Base-by-base conservation (phyloP, 2,797 vertebrate genomes). In the Fistularia tabacaria region DNA sequence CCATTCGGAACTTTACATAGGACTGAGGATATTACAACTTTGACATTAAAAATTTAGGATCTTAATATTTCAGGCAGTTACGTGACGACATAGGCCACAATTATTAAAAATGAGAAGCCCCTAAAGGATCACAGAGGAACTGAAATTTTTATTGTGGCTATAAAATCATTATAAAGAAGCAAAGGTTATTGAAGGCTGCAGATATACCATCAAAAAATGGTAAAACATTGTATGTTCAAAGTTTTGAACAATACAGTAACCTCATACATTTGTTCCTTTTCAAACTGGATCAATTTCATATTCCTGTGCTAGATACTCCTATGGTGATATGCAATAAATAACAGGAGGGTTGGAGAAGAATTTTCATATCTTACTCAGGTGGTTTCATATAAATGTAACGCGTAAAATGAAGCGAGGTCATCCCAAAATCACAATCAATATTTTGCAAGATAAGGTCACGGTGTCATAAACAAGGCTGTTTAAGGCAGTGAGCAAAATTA, bases 361-460 rank as follows among this genome's bases (percentile, higher is more conserved):
- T 5, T 41, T 57, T 37, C 25, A 10, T 38, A 46, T 15, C 14
- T 43, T 25, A 13, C 7, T 44, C 36, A 15, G 25, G 15, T 43
- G 51, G 57, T 57, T 65, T 46, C 47, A n/a, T n/a, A n/a, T n/a
- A n/a, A n/a, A n/a, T n/a, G n/a, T n/a, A n/a, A n/a, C n/a, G 10
- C 58, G 44, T 13, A 1, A 15, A 51, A 50, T 61, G 36, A 50
- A 51, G 64, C 13, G 5, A 41, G 8, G 41, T 52, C 1, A 10
- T 42, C 9, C 10, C 39, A n/a, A 9, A 43, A 42, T 10, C 5
- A 14, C 42, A 38, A n/a, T 3, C 36, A 6, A 55, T 46, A 54
- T 71, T 51, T 50, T 61, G 12, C 9, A 38, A n/a, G n/a, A n/a
- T 42, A 46, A 71, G 40, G 58, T 52, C 9, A 7, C 58, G 38